phyloP scores from a whole-genome alignment of 2,797 vertebrate species.

The Macropodus opercularis region DNA sequence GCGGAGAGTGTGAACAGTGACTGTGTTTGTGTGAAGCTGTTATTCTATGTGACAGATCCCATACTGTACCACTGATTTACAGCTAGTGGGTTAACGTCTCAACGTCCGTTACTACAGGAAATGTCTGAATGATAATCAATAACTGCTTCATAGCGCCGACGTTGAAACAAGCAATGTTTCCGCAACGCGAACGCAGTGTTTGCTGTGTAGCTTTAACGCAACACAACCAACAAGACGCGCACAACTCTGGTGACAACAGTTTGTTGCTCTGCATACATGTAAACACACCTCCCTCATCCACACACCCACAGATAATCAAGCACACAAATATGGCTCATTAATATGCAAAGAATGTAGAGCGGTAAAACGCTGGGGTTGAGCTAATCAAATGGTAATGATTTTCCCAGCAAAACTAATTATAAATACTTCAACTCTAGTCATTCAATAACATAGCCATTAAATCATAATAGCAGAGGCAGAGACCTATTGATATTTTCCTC shows the following conservation, averaged over 20 bases:
- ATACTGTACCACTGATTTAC: too few species aligned
- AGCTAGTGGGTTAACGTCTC: too few species aligned
- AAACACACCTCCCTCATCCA: not conserved
- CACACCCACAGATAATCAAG: not conserved
- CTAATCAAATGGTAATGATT: conserved; percentile 73
- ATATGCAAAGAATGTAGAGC: conserved; percentile 51
- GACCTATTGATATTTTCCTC: conserved; percentile 76
- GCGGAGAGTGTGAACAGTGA: too few species aligned
- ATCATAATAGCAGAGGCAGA: conserved; percentile 60
- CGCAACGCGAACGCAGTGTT: too few species aligned
- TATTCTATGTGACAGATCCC: too few species aligned
- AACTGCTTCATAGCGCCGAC: too few species aligned
- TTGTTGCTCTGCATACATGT: not conserved
- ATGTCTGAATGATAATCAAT: too few species aligned
- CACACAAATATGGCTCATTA: conserved; percentile 40
- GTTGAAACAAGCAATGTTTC: too few species aligned
- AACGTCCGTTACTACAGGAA: too few species aligned
- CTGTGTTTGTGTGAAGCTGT: too few species aligned
- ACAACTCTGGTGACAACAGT: conserved; percentile 1
- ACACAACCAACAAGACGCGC: not conserved
- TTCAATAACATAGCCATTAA: conserved; percentile 71
- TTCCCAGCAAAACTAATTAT: conserved; percentile 71
- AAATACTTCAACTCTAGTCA: conserved; percentile 68
- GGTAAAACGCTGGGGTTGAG: conserved; percentile 62
- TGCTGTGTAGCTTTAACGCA: too few species aligned